Conservation (phyloP, 2,888 invertebrate genomes). For the Drosophila subquinaria region DNA sequence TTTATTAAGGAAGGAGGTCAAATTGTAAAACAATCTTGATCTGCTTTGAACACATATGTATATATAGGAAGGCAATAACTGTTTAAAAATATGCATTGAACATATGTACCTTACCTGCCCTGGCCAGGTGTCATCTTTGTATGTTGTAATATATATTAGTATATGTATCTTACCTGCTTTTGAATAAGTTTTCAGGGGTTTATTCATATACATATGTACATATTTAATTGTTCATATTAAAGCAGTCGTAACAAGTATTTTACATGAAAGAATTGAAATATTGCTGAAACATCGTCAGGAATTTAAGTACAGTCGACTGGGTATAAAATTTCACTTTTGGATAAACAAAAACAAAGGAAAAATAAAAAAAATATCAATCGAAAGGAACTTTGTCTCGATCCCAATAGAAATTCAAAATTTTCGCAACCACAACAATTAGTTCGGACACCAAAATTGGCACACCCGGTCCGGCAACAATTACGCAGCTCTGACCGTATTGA, state of each 20-base stretch:
- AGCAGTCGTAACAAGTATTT: neutral
- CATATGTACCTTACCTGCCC: neutral
- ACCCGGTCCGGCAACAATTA: neutral
- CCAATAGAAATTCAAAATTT: conserved; percentile 41
- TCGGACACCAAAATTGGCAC: conserved; percentile 29
- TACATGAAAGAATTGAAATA: neutral
- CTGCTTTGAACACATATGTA: too few species aligned
- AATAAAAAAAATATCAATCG: neutral
- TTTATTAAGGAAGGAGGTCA: too few species aligned
- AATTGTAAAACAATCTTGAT: too few species aligned
- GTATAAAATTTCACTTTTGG: conserved; percentile 30
- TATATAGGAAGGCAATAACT: too few species aligned
- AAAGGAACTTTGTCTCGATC: conserved; percentile 33
- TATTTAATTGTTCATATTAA: neutral
- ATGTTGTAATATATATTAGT: too few species aligned
- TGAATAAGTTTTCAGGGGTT: neutral
- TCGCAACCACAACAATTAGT: conserved; percentile 12
- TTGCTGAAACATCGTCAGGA: neutral
- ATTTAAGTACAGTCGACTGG: conserved; percentile 12
- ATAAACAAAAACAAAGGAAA: conserved; percentile 16
- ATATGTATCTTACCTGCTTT: too few species aligned
- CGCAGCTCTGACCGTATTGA: neutral
- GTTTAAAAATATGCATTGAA: neutral
- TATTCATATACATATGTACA: neutral
- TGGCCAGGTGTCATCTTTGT: neutral